Percentiles rank a stretch among this genome's conserved stretches.
Evolutionary conservation across 2,888 invertebrate species (phyloP).

Genomic region (Pasiphila rectangulata): DNA sequence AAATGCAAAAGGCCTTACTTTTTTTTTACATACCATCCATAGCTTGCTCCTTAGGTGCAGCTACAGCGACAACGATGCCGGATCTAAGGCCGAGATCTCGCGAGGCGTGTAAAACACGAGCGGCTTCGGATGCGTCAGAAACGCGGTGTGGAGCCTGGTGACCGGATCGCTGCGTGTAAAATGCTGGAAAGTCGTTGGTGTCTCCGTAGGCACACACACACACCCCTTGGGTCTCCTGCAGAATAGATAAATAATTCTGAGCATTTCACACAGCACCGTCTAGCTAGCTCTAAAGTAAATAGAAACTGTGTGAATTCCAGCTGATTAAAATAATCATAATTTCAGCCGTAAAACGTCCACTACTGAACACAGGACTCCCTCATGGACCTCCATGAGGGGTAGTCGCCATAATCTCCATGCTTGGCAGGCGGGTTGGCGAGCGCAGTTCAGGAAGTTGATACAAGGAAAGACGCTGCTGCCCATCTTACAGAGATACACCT

Average conservation of each 20-base stretch:
- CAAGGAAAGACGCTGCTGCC: too few species aligned
- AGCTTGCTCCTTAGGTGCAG: conserved; percentile 88
- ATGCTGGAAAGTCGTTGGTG: conserved; percentile 92
- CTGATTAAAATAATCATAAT: too few species aligned
- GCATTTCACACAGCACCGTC: too few species aligned
- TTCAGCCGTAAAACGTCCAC: too few species aligned
- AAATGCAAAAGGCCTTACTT: conserved; percentile 5
- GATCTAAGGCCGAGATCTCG: conserved; percentile 80
- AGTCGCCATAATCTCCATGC: too few species aligned
- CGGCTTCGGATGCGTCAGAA: conserved; percentile 83
- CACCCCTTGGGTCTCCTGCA: conserved; percentile 96
- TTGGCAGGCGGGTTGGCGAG: too few species aligned
- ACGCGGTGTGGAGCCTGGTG: conserved; percentile 86
- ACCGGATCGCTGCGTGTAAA: conserved; percentile 91
- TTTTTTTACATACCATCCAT: conserved; percentile 82
- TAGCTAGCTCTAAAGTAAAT: too few species aligned
- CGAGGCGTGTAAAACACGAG: conserved; percentile 83
- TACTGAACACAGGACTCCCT: too few species aligned
- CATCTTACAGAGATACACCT: too few species aligned
- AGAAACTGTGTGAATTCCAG: too few species aligned
- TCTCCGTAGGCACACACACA: conserved; percentile 90
- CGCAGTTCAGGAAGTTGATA: too few species aligned
- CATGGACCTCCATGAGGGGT: too few species aligned
- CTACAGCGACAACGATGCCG: conserved; percentile 93
- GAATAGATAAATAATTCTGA: conserved; percentile 6